Percentiles rank a stretch among this genome's conserved stretches.
Evolutionary conservation across 2,113 vertebrate species (phyloP).

Genomic region (Cygnus buccinator): DNA sequence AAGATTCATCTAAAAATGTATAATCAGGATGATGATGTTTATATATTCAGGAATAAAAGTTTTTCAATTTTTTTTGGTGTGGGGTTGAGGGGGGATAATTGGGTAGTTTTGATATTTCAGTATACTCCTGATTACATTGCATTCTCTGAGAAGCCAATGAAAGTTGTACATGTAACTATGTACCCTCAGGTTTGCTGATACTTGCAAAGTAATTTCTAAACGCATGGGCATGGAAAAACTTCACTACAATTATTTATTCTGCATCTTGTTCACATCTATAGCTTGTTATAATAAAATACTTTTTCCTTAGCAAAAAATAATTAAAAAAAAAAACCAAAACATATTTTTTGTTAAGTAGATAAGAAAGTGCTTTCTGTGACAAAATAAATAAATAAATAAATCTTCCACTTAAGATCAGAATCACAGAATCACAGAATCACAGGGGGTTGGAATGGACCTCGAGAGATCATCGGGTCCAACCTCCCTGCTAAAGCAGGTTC

Average conservation of each 20-base stretch:
- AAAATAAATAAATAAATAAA: neutral
- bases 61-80: neutral
- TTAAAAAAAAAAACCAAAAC: neutral
- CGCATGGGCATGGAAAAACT: neutral
- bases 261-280: neutral
- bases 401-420: constrained; percentile 4
- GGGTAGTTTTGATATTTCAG: neutral
- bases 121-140: neutral
- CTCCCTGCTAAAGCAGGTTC: too few relatives aligned
- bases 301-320: neutral
- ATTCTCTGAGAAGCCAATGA: neutral
- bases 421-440: too few relatives aligned
- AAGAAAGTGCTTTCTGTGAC: neutral
- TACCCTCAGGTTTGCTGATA: neutral
- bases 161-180: accelerated
- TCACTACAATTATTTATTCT: neutral
- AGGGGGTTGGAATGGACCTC: too few relatives aligned
- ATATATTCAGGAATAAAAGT: neutral
- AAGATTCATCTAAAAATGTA: neutral
- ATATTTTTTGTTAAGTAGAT: neutral
- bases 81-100: neutral
- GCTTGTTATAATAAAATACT: neutral
- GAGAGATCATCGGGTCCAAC: too few relatives aligned
- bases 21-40: neutral
- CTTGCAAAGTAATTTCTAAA: neutral